Base-by-base conservation (phyloP, 2,888 invertebrate species). In the Siphlonurus alternatus region DNA sequence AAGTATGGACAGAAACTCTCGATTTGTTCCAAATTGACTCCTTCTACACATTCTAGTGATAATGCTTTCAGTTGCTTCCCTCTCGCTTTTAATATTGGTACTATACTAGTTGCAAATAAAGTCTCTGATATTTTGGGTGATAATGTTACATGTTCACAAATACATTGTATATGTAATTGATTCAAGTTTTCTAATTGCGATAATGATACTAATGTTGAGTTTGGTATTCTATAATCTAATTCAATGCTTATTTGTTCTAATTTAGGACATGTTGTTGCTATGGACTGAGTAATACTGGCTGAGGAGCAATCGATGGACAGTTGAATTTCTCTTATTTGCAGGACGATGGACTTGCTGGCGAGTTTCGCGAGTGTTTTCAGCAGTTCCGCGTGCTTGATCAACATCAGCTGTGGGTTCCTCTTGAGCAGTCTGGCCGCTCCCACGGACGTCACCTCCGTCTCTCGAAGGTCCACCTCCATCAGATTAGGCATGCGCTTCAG, bases 401-500 rank as follows among this genome's bases (percentile, higher is more conserved):
- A 15, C 15, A 38, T 15, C 38, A 38, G 15, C 15, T 38, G 38
- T 10, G 38, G 38, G 15, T 38, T 38, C 5, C 38, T 5, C 15
- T 38, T 38, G 38, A 38, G 5, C 5, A 38, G 7, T 10, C 38
- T 5, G 15, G 38, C 38, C 5, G 38, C 38, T 38, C 7, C 38
- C 5, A 5, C 38, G 5, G 38, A 5, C 15, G 69, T 67, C 7
- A 69, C 69, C 61, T 69, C 69, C 1, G 69, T 69, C 54, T 69
- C 68, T 20, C 69, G 63, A 19, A 69, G 65, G 62, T 69, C 69
- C 7, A 69, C 23, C 51, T 69, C 69, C 19, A 66, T 62, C n/a
- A 69, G 60, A 10, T 63, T 63, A n/a, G 66, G 62, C 10, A 69
- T 62, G 23, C 65, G 65, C 56, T 68, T 69, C 60, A 69, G 63